Percentiles rank a stretch among this genome's conserved stretches.
Conservation (phyloP, 2,888 invertebrate species). For the Esperia sulphurella region DNA sequence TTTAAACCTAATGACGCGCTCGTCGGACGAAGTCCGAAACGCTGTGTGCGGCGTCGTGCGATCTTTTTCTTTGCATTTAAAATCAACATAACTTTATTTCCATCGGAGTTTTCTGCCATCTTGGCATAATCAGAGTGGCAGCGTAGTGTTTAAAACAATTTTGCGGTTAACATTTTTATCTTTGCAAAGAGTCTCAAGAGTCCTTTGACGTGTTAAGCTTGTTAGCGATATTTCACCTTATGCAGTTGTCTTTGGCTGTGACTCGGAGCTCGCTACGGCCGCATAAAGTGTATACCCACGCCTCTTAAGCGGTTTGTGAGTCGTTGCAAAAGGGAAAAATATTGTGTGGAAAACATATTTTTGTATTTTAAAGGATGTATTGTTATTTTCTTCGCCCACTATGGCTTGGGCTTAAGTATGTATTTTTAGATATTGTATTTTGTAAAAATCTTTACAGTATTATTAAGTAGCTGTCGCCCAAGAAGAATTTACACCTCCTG, state of each 20-base stretch:
- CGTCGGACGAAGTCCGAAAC: constrained; percentile 25
- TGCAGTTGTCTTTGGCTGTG: constrained; percentile 11
- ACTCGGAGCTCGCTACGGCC: constrained; percentile 9
- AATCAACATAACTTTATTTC: constrained; percentile 74
- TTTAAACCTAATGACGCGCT: constrained; percentile 38
- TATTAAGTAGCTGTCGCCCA: too few relatives aligned
- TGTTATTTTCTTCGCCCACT: neutral
- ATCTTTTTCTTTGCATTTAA: constrained; percentile 69
- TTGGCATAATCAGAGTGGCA: constrained; percentile 65
- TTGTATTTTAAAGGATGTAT: too few relatives aligned
- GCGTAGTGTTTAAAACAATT: constrained; percentile 69
- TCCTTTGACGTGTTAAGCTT: constrained; percentile 49
- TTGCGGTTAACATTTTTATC: constrained; percentile 52
- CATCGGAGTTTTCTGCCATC: constrained; percentile 59
- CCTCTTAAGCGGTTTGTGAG: constrained; percentile 11
- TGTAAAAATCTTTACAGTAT: too few relatives aligned
- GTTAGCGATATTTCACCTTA: constrained; percentile 23
- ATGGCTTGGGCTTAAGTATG: neutral
- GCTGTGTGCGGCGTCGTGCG: constrained; percentile 25
- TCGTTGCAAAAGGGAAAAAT: neutral
- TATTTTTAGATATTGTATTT: too few relatives aligned
- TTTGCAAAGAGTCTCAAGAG: constrained; percentile 44
- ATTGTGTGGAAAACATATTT: neutral
- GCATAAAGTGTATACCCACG: constrained; percentile 16
- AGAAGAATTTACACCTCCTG: too few relatives aligned